Percentiles rank a stretch among this genome's conserved stretches.
Conservation (phyloP, 2,888 invertebrate genomes). For the Drosophila affinis region DNA sequence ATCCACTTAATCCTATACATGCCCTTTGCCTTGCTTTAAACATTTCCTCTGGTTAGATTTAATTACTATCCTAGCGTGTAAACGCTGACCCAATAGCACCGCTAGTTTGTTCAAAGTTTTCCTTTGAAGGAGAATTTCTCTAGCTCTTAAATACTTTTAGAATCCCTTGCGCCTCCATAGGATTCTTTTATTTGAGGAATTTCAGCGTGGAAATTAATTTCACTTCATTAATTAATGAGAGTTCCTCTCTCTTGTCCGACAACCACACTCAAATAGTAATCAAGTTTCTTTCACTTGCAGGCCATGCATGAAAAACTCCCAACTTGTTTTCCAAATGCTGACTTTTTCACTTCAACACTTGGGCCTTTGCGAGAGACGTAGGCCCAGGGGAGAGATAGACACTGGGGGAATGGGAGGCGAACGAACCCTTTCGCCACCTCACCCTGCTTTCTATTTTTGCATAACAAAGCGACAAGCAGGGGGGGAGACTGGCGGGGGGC, state of each 20-base stretch:
- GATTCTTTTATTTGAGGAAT: not conserved
- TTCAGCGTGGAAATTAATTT: constrained; percentile 14
- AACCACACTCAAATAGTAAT: constrained; percentile 32
- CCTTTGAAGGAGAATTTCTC: not conserved
- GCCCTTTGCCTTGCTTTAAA: not conserved
- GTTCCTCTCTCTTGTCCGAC: constrained; percentile 12
- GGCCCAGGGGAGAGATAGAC: constrained; percentile 33
- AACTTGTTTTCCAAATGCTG: constrained; percentile 53
- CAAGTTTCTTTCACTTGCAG: constrained; percentile 31
- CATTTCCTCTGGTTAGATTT: not conserved
- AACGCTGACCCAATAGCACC: not conserved
- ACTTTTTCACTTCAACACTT: constrained; percentile 44
- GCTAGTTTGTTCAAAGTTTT: not conserved
- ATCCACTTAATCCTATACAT: not conserved
- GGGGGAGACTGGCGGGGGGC: constrained; percentile 1
- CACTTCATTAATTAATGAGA: constrained; percentile 39
- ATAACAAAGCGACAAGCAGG: constrained; percentile 59
- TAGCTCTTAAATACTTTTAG: not conserved
- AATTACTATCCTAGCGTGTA: not conserved
- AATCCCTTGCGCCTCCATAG: not conserved
- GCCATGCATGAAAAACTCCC: constrained; percentile 43
- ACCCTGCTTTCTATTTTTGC: constrained; percentile 59
- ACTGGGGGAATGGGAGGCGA: constrained; percentile 24
- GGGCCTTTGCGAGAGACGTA: constrained; percentile 2
- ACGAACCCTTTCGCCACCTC: constrained; percentile 39